Conservation (phyloP, 2,888 invertebrate genomes). For the Latrodectus elegans region DNA sequence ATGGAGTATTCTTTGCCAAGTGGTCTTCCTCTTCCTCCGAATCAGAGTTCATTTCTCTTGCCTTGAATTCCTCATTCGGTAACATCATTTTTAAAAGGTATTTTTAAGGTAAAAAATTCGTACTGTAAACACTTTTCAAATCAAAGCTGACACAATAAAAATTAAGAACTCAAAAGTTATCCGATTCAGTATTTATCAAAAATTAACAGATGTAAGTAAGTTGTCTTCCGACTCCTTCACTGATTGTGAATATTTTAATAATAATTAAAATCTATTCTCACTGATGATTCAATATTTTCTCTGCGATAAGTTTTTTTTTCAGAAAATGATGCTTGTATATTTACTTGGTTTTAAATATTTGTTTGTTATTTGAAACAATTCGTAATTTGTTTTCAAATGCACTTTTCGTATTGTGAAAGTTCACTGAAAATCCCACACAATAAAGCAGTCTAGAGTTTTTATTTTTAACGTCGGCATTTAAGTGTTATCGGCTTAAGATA, state of each 20-base stretch:
- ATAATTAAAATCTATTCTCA: not conserved
- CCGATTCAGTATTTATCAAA: not conserved
- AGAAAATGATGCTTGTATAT: too few relatives aligned
- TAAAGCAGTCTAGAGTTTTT: too few relatives aligned
- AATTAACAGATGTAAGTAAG: not conserved
- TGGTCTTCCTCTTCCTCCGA: slow-evolving; percentile 42
- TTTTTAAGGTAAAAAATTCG: too few relatives aligned
- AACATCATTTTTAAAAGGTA: slow-evolving; percentile 23
- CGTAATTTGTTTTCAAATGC: too few relatives aligned
- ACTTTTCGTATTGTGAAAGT: too few relatives aligned
- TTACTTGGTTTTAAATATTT: too few relatives aligned
- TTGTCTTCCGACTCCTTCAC: not conserved
- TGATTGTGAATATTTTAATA: not conserved
- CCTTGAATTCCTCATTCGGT: slow-evolving; percentile 17
- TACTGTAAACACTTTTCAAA: not conserved
- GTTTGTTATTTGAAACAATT: too few relatives aligned
- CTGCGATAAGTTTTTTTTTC: too few relatives aligned
- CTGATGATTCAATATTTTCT: too few relatives aligned
- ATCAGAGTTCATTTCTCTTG: slow-evolving; percentile 14
- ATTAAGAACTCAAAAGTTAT: not conserved
- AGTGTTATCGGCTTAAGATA: too few relatives aligned
- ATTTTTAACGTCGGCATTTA: too few relatives aligned
- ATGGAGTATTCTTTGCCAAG: not conserved
- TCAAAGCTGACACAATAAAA: not conserved
- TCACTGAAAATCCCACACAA: too few relatives aligned